Evolutionary conservation across 2,113 vertebrate species (phyloP).

Genomic region (Heterochromis multidens): DNA sequence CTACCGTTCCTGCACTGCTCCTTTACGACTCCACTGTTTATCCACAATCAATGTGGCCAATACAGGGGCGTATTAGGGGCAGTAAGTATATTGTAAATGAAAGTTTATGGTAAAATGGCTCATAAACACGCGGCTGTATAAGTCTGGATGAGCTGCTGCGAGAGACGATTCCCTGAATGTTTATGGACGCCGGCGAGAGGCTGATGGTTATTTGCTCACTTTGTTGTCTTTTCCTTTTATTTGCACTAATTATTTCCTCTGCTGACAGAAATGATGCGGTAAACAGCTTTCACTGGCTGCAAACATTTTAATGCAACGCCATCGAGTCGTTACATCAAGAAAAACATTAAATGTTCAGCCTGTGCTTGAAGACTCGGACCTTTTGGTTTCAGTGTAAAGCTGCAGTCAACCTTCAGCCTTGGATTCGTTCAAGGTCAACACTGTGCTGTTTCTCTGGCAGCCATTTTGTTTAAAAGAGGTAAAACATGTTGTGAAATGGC

Average conservation of each 20-base stretch:
- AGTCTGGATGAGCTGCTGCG: constrained; percentile 25
- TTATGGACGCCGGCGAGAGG: constrained; percentile 26
- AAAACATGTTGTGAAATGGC: constrained; percentile 46
- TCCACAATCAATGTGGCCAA: constrained; percentile 53
- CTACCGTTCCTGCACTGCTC: constrained; percentile 39
- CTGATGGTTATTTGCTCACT: constrained; percentile 25
- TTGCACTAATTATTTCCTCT: constrained; percentile 42
- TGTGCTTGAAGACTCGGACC: neutral
- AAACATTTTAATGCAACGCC: neutral
- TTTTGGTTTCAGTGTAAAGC: neutral
- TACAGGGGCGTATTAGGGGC: constrained; percentile 70
- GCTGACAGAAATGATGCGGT: neutral
- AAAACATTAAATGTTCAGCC: too few species aligned
- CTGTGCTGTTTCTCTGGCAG: neutral
- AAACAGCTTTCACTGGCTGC: neutral
- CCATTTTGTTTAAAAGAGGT: constrained; percentile 50
- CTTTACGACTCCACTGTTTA: constrained; percentile 78
- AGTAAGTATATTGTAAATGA: constrained; percentile 76
- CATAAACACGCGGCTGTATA: constrained; percentile 72
- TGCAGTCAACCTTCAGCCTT: neutral
- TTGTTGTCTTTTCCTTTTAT: constrained; percentile 39
- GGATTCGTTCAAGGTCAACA: neutral
- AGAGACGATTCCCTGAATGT: neutral
- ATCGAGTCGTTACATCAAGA: neutral
- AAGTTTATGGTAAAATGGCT: constrained; percentile 78